phyloP scores from a whole-genome alignment of 2,113 vertebrate species.

The Calypte anna region DNA sequence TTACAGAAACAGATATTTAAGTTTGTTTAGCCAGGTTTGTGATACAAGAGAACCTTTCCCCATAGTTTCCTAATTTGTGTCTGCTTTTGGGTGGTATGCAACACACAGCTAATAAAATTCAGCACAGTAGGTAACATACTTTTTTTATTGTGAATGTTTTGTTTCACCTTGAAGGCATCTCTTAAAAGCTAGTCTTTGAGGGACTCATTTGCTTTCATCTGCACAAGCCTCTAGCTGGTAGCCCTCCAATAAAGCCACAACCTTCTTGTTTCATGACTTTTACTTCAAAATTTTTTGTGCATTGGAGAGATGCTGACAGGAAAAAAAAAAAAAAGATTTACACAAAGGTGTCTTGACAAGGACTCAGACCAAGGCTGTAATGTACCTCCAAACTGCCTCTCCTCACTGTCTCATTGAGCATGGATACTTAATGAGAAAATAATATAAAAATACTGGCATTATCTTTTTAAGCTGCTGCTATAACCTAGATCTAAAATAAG shows the following conservation, averaged over 20 bases:
- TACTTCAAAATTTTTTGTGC: slow-evolving; percentile 29
- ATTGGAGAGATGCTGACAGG: background rate
- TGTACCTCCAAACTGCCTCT: background rate
- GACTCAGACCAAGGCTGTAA: background rate
- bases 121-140: background rate
- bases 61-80: background rate
- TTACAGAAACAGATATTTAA: background rate
- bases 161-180: slow-evolving; percentile 23
- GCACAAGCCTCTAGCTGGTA: slow-evolving; percentile 25
- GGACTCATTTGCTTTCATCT: background rate
- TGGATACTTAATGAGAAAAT: background rate
- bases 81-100: background rate
- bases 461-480: background rate
- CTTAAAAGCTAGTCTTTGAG: background rate
- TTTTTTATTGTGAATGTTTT: slow-evolving; percentile 11
- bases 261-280: background rate
- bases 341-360: slow-evolving; percentile 15
- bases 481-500: background rate
- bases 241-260: slow-evolving; percentile 26
- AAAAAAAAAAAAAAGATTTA: background rate
- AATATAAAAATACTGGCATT: background rate
- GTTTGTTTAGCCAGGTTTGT: background rate
- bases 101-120: slow-evolving; percentile 14
- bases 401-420: background rate
- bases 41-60: background rate